Conservation (phyloP, 2,797 vertebrate species). For the Falco berigora region DNA sequence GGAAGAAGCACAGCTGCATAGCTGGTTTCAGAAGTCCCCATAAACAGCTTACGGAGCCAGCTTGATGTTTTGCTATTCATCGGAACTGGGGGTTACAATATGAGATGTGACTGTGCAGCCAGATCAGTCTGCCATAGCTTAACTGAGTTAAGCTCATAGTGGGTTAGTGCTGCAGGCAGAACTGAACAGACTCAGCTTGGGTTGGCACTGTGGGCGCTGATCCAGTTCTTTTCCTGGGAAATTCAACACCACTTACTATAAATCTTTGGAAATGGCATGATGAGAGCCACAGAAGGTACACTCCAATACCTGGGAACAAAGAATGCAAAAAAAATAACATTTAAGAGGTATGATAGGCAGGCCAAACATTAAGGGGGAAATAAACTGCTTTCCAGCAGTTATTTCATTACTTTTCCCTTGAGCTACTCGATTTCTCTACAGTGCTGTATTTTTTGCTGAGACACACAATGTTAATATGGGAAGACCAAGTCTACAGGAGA, state of each 20-base stretch:
- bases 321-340: background rate
- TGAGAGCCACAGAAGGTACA: background rate
- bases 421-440: background rate
- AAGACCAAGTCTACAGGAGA: background rate
- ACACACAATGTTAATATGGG: background rate
- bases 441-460: background rate
- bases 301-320: background rate
- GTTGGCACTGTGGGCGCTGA: background rate
- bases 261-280: background rate
- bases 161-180: rapidly evolving
- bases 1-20: background rate
- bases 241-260: background rate
- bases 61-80: background rate
- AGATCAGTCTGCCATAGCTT: background rate
- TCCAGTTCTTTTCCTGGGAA: background rate
- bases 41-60: background rate
- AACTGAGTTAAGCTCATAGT: no score
- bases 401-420: background rate
- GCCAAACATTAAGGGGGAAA: background rate
- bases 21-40: background rate
- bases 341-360: background rate
- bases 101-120: no score
- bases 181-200: background rate
- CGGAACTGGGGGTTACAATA: background rate
- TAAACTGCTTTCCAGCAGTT: background rate